Conservation (phyloP, 1,140 invertebrate species). For the Eupeodes corollae region DNA sequence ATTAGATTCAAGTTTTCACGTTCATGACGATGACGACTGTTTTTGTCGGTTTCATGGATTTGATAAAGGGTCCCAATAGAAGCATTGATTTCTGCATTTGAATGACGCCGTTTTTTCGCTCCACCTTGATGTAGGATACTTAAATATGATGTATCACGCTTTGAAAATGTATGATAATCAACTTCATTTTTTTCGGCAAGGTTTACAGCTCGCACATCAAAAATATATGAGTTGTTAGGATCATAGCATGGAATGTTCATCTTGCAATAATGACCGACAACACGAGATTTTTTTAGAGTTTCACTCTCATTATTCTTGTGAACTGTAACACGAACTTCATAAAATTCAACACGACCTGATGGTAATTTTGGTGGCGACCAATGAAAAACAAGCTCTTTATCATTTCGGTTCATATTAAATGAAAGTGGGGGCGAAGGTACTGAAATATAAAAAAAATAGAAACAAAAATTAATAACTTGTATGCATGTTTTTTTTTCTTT, state of each 20-base stretch:
- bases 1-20: too few relatives aligned
- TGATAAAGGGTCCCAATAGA: too few relatives aligned
- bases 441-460: not conserved
- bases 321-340: not conserved
- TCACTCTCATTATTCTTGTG: not conserved
- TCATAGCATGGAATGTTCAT: not conserved
- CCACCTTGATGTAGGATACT: too few relatives aligned
- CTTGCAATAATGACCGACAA: conserved; percentile 1
- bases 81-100: too few relatives aligned
- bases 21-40: too few relatives aligned
- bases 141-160: too few relatives aligned
- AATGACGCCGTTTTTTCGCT: too few relatives aligned
- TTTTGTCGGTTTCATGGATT: too few relatives aligned
- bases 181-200: not conserved
- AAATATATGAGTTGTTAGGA: not conserved
- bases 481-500: too few relatives aligned
- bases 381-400: not conserved
- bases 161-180: not conserved
- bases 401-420: not conserved
- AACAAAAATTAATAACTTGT: not conserved
- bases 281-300: not conserved
- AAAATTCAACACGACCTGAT: conserved; percentile 1
- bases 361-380: conserved; percentile 5
- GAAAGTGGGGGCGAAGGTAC: conserved; percentile 1
- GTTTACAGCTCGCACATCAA: conserved; percentile 7